Evolutionary conservation across 2,113 vertebrate species (phyloP).

Genomic region (Ciconia maguari): DNA sequence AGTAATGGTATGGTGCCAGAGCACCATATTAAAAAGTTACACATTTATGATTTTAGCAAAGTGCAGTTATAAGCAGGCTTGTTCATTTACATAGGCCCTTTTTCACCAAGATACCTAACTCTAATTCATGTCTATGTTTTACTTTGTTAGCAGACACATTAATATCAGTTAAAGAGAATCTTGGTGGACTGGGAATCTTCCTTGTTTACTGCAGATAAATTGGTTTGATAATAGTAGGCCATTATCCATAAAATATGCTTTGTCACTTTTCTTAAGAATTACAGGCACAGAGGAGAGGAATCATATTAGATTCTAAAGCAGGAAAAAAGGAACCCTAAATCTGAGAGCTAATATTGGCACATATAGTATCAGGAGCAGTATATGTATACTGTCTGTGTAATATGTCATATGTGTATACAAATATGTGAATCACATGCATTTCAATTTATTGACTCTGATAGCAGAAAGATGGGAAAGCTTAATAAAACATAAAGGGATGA

Average conservation of each 20-base stretch:
- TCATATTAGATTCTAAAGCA: conserved; percentile 40
- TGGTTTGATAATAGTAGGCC: neutral
- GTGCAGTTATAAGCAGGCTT: neutral
- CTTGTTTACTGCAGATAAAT: neutral
- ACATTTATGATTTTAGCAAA: neutral
- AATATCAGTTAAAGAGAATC: neutral
- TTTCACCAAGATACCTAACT: neutral
- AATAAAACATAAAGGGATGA: conserved; percentile 42
- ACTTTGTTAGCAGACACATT: neutral
- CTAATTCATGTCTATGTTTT: neutral
- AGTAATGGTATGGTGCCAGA: neutral
- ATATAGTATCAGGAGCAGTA: conserved; percentile 45
- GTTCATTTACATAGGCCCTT: neutral
- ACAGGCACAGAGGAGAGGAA: neutral
- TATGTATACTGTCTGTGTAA: neutral
- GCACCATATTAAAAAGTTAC: neutral
- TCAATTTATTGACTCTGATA: conserved; percentile 61
- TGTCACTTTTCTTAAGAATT: conserved; percentile 11
- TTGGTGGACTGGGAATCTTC: neutral
- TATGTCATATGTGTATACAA: neutral
- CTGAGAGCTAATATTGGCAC: conserved; percentile 48
- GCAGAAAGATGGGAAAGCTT: neutral
- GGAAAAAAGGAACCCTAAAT: conserved; percentile 35
- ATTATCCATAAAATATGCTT: neutral
- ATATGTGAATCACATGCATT: conserved; percentile 51